These are phyloP conservation scores for Ctenopoma multispine DNA, from an alignment of 2,797 vertebrate species.

Conservation along the genomic window DNA sequence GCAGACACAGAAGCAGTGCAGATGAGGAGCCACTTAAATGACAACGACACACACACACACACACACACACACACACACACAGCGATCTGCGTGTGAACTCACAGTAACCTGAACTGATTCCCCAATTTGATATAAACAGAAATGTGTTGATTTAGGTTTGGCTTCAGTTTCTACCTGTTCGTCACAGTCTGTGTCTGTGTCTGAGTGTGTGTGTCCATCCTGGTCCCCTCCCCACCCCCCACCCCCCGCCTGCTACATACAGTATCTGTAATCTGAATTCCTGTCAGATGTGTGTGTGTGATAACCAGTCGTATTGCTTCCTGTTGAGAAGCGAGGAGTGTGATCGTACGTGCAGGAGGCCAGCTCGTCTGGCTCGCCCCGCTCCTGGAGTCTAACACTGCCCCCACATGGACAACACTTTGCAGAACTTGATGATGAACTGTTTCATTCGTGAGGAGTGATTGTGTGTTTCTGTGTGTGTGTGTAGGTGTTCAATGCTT, in stretches of 20 bases:
- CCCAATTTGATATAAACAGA: slow-evolving; percentile 6
- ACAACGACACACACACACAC: slow-evolving; percentile 28
- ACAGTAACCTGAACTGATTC: slow-evolving; percentile 22
- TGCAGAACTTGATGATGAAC: neutral
- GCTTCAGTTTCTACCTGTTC: neutral
- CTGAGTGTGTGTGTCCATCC: slow-evolving; percentile 8
- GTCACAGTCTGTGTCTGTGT: neutral
- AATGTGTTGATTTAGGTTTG: neutral
- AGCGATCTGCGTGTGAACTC: neutral
- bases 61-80: no score
- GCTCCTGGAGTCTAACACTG: slow-evolving; percentile 50
- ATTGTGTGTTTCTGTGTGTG: neutral
- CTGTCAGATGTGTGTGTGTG: slow-evolving; percentile 69
- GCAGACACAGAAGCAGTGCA: slow-evolving; percentile 35
- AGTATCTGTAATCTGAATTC: slow-evolving; percentile 69
- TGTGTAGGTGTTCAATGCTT: slow-evolving; percentile 3
- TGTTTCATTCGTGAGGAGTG: slow-evolving; percentile 2
- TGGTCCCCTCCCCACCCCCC: no score
- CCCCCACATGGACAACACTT: slow-evolving; percentile 57
- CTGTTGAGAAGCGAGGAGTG: slow-evolving; percentile 60
- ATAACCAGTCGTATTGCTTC: slow-evolving; percentile 73
- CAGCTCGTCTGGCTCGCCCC: neutral
- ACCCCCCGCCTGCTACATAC: slow-evolving; percentile 15
- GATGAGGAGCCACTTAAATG: slow-evolving; percentile 54
- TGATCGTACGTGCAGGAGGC: slow-evolving; percentile 22